These are phyloP conservation scores for Channa striata DNA, from an alignment of 2,797 vertebrate species.

Conservation along the genomic window DNA sequence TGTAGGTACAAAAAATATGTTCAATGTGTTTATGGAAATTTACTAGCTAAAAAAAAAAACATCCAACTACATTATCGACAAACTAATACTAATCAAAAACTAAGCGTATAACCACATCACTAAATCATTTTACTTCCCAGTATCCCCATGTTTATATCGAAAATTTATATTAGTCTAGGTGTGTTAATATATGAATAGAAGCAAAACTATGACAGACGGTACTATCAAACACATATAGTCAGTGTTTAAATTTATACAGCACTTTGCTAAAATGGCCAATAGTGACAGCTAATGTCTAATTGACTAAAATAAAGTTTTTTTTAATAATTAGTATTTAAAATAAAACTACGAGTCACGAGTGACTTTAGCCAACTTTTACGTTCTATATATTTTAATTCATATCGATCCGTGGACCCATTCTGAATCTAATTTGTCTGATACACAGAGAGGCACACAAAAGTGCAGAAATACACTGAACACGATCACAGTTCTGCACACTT, in stretches of 20 bases:
- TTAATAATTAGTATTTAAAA: conserved; percentile 40
- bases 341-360: background rate
- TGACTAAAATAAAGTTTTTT: conserved; percentile 30
- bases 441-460: conserved; percentile 77
- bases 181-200: conserved; percentile 7
- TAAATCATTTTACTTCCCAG: background rate
- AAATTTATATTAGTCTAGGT: background rate
- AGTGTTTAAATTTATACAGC: background rate
- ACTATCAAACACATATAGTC: conserved; percentile 13
- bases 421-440: conserved; percentile 78
- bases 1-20: too few species aligned
- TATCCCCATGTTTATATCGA: background rate
- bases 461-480: conserved; percentile 61
- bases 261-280: conserved; percentile 14
- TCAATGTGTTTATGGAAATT: too few species aligned
- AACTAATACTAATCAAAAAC: too few species aligned
- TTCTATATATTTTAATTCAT: conserved; percentile 24
- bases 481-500: conserved; percentile 74
- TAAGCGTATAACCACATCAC: too few species aligned
- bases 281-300: conserved; percentile 39
- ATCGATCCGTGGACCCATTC: conserved; percentile 31
- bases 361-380: background rate
- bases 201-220: conserved; percentile 12
- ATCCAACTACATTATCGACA: too few species aligned
- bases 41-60: too few species aligned